These are phyloP conservation scores for Serinus canaria DNA, from an alignment of 2,113 vertebrate species.

Conservation along the genomic window DNA sequence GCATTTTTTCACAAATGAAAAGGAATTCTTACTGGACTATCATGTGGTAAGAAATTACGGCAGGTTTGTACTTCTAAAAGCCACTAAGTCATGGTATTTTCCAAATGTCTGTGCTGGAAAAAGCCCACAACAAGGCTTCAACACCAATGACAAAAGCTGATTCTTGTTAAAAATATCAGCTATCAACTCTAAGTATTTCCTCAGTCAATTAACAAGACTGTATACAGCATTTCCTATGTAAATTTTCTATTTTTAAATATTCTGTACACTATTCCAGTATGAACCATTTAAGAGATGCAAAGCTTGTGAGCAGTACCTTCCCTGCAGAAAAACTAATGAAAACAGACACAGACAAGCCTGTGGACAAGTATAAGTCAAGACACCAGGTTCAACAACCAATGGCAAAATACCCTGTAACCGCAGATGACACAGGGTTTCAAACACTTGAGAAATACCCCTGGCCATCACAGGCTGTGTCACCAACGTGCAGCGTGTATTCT, in stretches of 20 bases:
- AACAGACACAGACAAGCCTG: not conserved
- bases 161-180: not conserved
- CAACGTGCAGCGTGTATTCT: not conserved
- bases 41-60: not conserved
- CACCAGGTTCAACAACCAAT: accelerated
- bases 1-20: not conserved
- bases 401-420: not conserved
- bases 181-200: not conserved
- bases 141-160: not conserved
- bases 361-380: not conserved
- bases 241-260: not conserved
- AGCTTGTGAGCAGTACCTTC: not conserved
- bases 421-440: not conserved
- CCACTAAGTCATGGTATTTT: not conserved
- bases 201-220: not conserved
- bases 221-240: not conserved
- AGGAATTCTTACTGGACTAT: not conserved
- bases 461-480: not conserved
- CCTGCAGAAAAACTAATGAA: not conserved
- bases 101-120: not conserved
- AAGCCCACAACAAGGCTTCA: not conserved
- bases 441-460: not conserved
- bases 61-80: not conserved
- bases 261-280: not conserved
- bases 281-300: not conserved